Evolutionary conservation across 2,113 vertebrate species (phyloP), one percentile per base, ranked within the genome.

Genomic region (Gadus macrocephalus): DNA sequence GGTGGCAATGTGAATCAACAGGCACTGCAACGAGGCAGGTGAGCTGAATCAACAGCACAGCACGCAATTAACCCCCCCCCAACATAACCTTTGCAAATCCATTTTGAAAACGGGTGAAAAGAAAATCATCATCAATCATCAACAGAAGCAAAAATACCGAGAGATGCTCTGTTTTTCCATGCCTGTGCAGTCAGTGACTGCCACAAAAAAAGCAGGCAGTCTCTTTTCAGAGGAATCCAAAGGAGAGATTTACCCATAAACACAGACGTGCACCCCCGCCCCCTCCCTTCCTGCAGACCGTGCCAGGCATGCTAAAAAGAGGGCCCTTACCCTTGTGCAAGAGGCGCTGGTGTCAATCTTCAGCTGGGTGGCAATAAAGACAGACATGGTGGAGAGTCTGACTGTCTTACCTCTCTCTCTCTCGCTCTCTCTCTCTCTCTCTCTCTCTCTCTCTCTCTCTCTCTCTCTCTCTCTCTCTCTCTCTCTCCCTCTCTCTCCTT

Each of bases 311-410:
- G 77, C 84, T 82, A 86, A 88, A 75, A 68, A 69, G 42, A 49
- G 42, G 78, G 79, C 66, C 82, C 86, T 91, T 92, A 93, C 92
- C 92, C 90, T 87, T 84, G 85, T 85, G 70, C 79, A 85, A 62
- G 77, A 73, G 65, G 74, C 59, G 66, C 89, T 78, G 71, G 84
- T 89, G 69, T 91, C 90, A 64, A 91, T 87, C 80, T 86, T 93
- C 66, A 91, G 70, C 63, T 91, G 90, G 72, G 91, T 87, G 66
- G 84, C 89, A 72, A 93, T 89, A 75, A 93, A 83, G 68, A 91
- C 83, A 1, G 88, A 92, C 85, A 89, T 89, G 75, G 70, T 82
- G 84, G 31, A 14, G 72, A 73, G 64, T 75, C 62, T 15, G 69
- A 79, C 76, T 69, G 75, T 59, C 61, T 81, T 81, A 59, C n/a